phyloP scores from a whole-genome alignment of 2,888 invertebrate species.

The Agonopterix alstromeriana region DNA sequence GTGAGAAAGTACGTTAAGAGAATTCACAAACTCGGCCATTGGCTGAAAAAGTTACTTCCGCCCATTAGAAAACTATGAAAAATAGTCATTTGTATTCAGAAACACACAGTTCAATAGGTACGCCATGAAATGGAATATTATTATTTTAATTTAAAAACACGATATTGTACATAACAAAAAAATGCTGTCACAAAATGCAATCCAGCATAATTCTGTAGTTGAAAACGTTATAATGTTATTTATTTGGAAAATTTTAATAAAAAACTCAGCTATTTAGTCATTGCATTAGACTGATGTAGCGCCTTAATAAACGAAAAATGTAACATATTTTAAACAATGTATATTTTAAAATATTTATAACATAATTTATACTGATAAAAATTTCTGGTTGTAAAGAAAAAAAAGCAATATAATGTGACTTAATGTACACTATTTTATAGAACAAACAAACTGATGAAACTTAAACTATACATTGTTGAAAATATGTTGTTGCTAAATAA shows the following conservation, averaged over 20 bases:
- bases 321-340: slow-evolving; percentile 41
- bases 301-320: slow-evolving; percentile 33
- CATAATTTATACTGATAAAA: not conserved
- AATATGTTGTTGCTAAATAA: slow-evolving; percentile 23
- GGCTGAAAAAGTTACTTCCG: too few relatives aligned
- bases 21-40: not conserved
- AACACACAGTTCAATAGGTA: too few relatives aligned
- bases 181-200: slow-evolving; percentile 22
- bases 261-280: slow-evolving; percentile 46
- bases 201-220: slow-evolving; percentile 15
- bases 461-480: slow-evolving; percentile 30
- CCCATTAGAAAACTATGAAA: too few relatives aligned
- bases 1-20: not conserved
- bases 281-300: slow-evolving; percentile 64
- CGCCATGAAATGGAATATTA: too few relatives aligned
- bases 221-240: slow-evolving; percentile 13
- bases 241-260: slow-evolving; percentile 21
- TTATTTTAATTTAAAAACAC: not conserved
- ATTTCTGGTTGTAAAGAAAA: not conserved
- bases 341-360: slow-evolving; percentile 5
- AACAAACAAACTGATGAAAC: not conserved
- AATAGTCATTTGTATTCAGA: too few relatives aligned
- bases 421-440: not conserved
- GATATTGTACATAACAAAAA: slow-evolving; percentile 3
- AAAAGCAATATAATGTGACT: not conserved